phyloP scores from a whole-genome alignment of 2,113 vertebrate genomes.

The Motacilla tschutschensis region DNA sequence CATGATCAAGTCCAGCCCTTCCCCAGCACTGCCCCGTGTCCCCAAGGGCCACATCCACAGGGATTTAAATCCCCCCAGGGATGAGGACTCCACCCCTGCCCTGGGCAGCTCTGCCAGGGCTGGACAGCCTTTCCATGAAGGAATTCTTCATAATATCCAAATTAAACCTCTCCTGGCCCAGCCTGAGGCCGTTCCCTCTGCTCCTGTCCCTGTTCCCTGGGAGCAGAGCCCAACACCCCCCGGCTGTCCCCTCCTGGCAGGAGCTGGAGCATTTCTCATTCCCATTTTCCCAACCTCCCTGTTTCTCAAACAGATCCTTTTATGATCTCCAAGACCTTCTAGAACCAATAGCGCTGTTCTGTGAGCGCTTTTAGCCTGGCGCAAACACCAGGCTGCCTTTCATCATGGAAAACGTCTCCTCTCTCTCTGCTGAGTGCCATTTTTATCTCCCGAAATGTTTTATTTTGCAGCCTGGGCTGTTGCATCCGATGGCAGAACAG shows the following conservation, averaged over 20 bases:
- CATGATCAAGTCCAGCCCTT: accelerated
- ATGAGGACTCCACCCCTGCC: accelerated
- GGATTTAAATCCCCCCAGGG: neutral
- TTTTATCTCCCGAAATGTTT: neutral
- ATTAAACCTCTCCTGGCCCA: neutral
- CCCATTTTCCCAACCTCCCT: neutral
- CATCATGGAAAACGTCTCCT: neutral
- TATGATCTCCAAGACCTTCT: neutral
- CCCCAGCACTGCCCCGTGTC: too few species aligned
- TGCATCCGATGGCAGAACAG: neutral
- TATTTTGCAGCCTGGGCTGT: neutral
- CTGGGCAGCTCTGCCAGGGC: neutral
- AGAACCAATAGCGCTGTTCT: neutral
- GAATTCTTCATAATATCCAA: neutral
- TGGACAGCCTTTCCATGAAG: neutral
- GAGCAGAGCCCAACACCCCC: neutral
- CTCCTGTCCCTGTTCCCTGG: neutral
- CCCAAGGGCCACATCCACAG: neutral
- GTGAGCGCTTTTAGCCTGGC: neutral
- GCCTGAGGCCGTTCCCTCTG: neutral
- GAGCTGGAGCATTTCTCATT: accelerated
- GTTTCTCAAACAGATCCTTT: neutral
- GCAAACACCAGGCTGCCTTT: neutral
- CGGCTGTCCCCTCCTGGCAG: neutral
- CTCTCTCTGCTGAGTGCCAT: neutral